These are phyloP conservation scores for Semaprochilodus insignis DNA, from an alignment of 2,797 vertebrate species.

Conservation along the genomic window DNA sequence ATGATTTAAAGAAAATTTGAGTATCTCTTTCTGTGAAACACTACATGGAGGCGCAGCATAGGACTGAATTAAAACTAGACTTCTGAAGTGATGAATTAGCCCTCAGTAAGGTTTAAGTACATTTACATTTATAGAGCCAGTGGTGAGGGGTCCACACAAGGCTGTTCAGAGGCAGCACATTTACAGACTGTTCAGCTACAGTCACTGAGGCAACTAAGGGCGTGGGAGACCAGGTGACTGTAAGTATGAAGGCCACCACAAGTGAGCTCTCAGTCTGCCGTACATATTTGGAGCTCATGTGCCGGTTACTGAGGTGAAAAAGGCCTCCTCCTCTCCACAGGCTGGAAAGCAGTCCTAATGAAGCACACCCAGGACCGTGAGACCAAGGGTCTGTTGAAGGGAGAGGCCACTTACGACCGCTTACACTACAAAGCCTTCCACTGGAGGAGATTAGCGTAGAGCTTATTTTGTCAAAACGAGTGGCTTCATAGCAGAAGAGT, in stretches of 20 bases:
- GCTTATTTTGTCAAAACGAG: background rate
- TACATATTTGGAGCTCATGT: conserved; percentile 26
- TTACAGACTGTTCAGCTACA: conserved; percentile 52
- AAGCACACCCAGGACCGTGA: conserved; percentile 3
- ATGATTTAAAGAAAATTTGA: background rate
- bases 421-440: background rate
- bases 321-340: conserved; percentile 31
- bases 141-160: conserved; percentile 18
- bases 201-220: conserved; percentile 72
- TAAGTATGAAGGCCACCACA: background rate
- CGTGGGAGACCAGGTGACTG: conserved; percentile 45
- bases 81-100: background rate
- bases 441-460: background rate
- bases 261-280: background rate
- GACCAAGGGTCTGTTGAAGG: background rate
- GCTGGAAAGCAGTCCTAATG: conserved; percentile 26
- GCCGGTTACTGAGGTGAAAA: conserved; percentile 45
- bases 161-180: conserved; percentile 60
- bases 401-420: background rate
- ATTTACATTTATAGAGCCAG: background rate
- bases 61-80: background rate
- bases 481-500: background rate
- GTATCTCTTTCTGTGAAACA: background rate
- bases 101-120: background rate
- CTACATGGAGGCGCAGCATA: background rate